These are phyloP conservation scores for Melikaiella ostensackeni DNA, from an alignment of 2,888 invertebrate species.

Conservation along the genomic window DNA sequence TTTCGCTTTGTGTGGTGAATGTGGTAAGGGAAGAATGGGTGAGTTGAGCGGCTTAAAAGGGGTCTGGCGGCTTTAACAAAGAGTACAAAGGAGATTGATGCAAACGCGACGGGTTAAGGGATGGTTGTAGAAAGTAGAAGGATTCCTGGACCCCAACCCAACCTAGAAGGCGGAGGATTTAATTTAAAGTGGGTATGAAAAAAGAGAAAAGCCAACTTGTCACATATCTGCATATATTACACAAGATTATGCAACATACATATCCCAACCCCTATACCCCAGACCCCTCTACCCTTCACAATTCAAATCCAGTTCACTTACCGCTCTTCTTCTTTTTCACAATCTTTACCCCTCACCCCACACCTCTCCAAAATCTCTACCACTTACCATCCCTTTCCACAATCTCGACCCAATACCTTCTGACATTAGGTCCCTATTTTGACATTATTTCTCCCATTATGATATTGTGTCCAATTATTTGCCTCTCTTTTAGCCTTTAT, in stretches of 20 bases:
- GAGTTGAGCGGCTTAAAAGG: slow-evolving; percentile 53
- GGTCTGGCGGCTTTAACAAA: slow-evolving; percentile 50
- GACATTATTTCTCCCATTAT: no score
- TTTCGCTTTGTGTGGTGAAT: slow-evolving; percentile 51
- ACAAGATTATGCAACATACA: not conserved
- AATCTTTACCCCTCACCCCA: no score
- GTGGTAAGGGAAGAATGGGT: not conserved
- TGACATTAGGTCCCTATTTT: no score
- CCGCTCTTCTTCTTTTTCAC: no score
- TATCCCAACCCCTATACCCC: not conserved
- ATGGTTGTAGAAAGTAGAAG: slow-evolving; percentile 45
- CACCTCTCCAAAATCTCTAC: no score
- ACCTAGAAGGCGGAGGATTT: slow-evolving; percentile 49
- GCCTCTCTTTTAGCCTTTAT: no score
- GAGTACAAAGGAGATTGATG: slow-evolving; percentile 52
- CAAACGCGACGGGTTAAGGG: slow-evolving; percentile 50
- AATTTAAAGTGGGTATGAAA: slow-evolving; percentile 46
- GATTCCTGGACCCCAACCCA: slow-evolving; percentile 51
- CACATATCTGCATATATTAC: not conserved
- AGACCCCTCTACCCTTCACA: no score
- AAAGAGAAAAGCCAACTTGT: slow-evolving; percentile 30
- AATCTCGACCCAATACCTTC: no score
- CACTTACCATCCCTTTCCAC: no score
- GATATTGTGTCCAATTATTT: no score
- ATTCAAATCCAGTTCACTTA: no score